Percentiles rank a stretch among this genome's conserved stretches.
These are phyloP conservation scores for Danaus melanippus DNA, from an alignment of 1,140 invertebrate species.

Conservation along the genomic window DNA sequence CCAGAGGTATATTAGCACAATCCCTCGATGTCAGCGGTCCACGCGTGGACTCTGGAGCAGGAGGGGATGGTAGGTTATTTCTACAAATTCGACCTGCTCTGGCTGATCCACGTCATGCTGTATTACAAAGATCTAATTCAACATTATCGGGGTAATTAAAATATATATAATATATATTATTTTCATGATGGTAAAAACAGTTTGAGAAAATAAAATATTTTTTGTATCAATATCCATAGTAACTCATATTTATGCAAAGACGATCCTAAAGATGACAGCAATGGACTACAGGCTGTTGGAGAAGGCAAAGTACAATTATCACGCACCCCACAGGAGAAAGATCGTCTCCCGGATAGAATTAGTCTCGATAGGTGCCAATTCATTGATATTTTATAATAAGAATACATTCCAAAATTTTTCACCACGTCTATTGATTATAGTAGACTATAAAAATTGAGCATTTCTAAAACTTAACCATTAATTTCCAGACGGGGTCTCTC, in stretches of 20 bases:
- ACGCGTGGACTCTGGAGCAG: conserved; percentile 37
- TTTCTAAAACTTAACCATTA: conserved; percentile 2
- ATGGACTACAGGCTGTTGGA: conserved; percentile 65
- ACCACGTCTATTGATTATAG: too few species aligned
- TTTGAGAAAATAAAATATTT: too few species aligned
- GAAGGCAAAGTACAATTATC: conserved; percentile 76
- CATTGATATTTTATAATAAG: conserved; percentile 1
- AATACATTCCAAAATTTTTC: neutral
- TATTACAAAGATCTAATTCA: conserved; percentile 48
- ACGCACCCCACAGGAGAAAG: conserved; percentile 78
- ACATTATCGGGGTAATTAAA: conserved; percentile 41
- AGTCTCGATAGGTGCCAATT: conserved; percentile 76
- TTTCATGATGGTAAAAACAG: neutral
- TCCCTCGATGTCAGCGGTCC: conserved; percentile 54
- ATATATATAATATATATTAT: conserved; percentile 4
- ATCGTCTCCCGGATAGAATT: conserved; percentile 83
- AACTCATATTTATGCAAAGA: conserved; percentile 44
- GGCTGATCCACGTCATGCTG: conserved; percentile 43
- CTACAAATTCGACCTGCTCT: conserved; percentile 66
- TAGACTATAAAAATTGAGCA: too few species aligned
- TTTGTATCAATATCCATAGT: conserved; percentile 24
- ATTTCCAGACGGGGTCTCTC: conserved; percentile 78
- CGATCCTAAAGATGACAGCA: conserved; percentile 46
- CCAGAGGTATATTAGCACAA: conserved; percentile 62
- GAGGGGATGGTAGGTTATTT: conserved; percentile 58